phyloP scores from a whole-genome alignment of 37 sponge, comb jelly and placozoan species.

The Halisarca cf. caerulea region DNA sequence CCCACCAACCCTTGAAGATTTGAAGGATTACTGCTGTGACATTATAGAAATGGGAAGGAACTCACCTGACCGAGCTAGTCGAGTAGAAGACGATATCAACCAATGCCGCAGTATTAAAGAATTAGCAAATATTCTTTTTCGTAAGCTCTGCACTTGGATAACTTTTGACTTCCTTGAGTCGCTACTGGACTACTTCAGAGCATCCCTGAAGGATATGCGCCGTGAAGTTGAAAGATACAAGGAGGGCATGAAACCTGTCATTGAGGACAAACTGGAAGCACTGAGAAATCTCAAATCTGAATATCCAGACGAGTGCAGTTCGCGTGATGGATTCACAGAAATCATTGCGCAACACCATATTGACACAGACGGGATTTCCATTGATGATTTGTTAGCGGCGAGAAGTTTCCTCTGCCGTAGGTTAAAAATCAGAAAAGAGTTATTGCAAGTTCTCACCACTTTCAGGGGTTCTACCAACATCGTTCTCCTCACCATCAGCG shows the following conservation, averaged over 20 bases:
- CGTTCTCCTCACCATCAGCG: not conserved
- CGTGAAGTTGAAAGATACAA: not conserved
- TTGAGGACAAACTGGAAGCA: not conserved
- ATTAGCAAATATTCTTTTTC: not conserved
- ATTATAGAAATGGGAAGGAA: no score
- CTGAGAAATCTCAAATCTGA: not conserved
- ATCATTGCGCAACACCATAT: not conserved
- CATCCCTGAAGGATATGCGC: not conserved
- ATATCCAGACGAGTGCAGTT: not conserved
- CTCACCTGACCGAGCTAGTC: no score
- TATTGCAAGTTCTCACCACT: not conserved
- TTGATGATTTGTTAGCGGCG: not conserved
- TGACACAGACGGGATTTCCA: not conserved
- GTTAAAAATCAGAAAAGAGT: not conserved
- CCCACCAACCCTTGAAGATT: no score
- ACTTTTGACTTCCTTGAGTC: slow-evolving; percentile 1
- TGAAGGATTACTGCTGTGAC: no score
- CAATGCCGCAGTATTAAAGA: not conserved
- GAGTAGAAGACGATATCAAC: no score
- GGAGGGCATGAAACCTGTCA: not conserved
- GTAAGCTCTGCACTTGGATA: not conserved
- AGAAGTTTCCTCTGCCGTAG: not conserved
- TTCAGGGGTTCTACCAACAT: not conserved
- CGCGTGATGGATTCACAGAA: not conserved
- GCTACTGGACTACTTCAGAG: not conserved